Evolutionary conservation across 2,888 invertebrate species (phyloP).

Genomic region (Poecilobothrus nobilitatus): DNA sequence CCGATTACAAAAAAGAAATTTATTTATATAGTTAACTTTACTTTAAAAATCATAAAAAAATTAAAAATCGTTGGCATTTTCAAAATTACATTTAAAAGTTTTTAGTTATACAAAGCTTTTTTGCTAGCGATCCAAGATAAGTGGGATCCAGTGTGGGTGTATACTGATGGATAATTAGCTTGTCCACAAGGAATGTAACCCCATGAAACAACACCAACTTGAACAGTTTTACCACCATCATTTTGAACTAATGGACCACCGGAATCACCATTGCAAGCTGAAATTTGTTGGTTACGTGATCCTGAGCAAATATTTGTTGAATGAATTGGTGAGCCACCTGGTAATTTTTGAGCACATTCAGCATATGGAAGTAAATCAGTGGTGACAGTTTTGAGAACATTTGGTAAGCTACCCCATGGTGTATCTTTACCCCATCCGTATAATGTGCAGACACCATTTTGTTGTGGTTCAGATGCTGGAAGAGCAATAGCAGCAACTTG

Average conservation of each 20-base stretch:
- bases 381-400: slow-evolving; percentile 31
- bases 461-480: slow-evolving; percentile 16
- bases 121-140: slow-evolving; percentile 32
- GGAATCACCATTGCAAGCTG: slow-evolving; percentile 45
- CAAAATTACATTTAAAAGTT: too few species aligned
- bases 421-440: slow-evolving; percentile 35
- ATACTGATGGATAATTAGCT: slow-evolving; percentile 42
- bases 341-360: slow-evolving; percentile 27
- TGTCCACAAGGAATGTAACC: slow-evolving; percentile 43
- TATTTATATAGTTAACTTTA: too few species aligned
- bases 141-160: slow-evolving; percentile 36
- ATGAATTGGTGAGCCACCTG: slow-evolving; percentile 24
- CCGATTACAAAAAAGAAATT: too few species aligned
- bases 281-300: slow-evolving; percentile 39
- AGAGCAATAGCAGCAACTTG: slow-evolving; percentile 12
- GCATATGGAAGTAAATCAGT: slow-evolving; percentile 27
- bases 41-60: too few species aligned
- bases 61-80: too few species aligned
- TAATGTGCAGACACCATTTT: slow-evolving; percentile 17
- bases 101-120: not conserved
- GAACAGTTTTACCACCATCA: slow-evolving; percentile 19
- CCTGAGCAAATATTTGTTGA: slow-evolving; percentile 34
- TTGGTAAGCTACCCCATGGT: slow-evolving; percentile 26
- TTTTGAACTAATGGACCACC: slow-evolving; percentile 36
- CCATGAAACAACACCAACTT: slow-evolving; percentile 47